These are phyloP conservation scores for Semnornis frantzii DNA, from an alignment of 2,113 vertebrate genomes.

Conservation along the genomic window DNA sequence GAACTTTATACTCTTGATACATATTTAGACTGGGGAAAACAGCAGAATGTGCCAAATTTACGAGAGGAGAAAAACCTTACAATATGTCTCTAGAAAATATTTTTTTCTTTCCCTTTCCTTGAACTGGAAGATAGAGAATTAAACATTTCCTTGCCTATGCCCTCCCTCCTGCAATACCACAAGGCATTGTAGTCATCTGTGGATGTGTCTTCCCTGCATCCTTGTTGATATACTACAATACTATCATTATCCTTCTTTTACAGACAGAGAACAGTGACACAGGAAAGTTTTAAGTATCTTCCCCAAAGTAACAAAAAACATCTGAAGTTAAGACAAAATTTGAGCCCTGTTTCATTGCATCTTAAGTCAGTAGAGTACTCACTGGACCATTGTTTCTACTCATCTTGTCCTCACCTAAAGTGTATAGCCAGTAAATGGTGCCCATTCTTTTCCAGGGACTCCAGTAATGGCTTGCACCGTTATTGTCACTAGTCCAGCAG, in stretches of 20 bases:
- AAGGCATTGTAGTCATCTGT: not conserved
- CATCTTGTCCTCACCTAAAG: not conserved
- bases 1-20: not conserved
- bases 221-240: not conserved
- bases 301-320: not conserved
- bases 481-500: conserved; percentile 17
- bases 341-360: not conserved
- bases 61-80: not conserved
- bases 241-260: not conserved
- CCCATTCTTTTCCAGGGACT: not conserved
- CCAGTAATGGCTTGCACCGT: not conserved
- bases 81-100: not conserved
- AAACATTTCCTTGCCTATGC: not conserved
- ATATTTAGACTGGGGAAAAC: not conserved
- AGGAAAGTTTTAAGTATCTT: not conserved
- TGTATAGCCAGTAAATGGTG: not conserved
- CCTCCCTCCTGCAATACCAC: not conserved
- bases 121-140: not conserved
- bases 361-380: not conserved
- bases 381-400: not conserved
- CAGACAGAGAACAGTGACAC: not conserved
- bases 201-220: not conserved
- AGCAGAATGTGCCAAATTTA: not conserved
- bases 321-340: not conserved
- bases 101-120: not conserved